Base-by-base conservation (phyloP, 2,113 vertebrate genomes). In the Trichechus manatus region DNA sequence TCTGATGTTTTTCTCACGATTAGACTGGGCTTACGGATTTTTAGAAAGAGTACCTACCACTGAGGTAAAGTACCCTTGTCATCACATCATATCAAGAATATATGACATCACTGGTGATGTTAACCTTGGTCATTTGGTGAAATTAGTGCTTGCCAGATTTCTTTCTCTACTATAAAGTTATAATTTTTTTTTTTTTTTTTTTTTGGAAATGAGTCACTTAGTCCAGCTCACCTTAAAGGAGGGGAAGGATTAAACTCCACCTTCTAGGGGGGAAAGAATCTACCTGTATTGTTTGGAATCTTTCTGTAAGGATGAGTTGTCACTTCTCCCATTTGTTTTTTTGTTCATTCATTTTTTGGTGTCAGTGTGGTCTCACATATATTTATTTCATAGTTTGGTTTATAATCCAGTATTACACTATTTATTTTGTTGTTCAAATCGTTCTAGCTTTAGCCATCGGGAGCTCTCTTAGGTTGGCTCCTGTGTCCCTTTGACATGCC, bases 401-500 rank as follows among this genome's bases (percentile, higher is more conserved):
- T 87, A 44, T 47, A 64, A 29, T 68, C 31, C 13, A 9, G 1
- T 5, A 22, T 15, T 1, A 2, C 0, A 0, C 72, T 66, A 23
- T 85, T 75, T 85, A 31, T 83, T 59, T 86, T 77, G 3, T 68
- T 78, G 14, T 17, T 66, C n/a, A 17, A 1, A 59, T 82, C 53
- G 44, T 25, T 84, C 9, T 14, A 39, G 6, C 33, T 63, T 75
- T 63, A 53, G 42, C 47, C 10, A 29, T 5, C 3, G 15, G 23
- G 14, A 17, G 14, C 42, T 79, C 61, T 59, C 61, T 68, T 22
- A 27, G 4, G 13, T 70, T 56, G 63, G 75, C 27, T 56, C 23
- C 17, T 10, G 14, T 3, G 17, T 79, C 19, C 17, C 50, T 36
- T 42, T 64, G 25, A 61, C 9, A 4, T 36, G 5, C 17, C 33